phyloP scores from a whole-genome alignment of 2,113 vertebrate genomes.

The Tragelaphus strepsiceros region DNA sequence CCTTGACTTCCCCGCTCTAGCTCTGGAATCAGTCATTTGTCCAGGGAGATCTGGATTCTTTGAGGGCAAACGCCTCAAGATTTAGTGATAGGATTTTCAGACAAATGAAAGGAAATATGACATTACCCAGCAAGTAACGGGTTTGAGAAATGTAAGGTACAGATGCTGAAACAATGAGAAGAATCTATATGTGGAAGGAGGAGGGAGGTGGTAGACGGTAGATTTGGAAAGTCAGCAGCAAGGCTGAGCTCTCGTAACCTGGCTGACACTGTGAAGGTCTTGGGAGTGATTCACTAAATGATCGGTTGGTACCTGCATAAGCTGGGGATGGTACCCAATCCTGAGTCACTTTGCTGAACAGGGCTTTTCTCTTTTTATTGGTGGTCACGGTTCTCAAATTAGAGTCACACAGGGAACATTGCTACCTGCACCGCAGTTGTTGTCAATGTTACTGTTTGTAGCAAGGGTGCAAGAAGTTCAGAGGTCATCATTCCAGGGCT shows the following conservation, averaged over 20 bases:
- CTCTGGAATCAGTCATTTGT: neutral
- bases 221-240: neutral
- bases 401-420: neutral
- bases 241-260: neutral
- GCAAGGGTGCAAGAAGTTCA: neutral
- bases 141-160: neutral
- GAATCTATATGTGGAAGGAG: neutral
- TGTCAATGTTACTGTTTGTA: neutral
- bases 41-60: neutral
- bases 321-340: neutral
- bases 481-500: neutral
- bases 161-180: neutral
- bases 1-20: neutral
- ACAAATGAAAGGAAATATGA: conserved; percentile 18
- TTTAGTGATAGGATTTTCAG: neutral
- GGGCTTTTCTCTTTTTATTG: neutral
- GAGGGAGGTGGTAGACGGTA: neutral
- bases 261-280: neutral
- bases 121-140: neutral
- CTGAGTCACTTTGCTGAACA: neutral
- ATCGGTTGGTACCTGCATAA: neutral
- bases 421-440: neutral
- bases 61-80: neutral
- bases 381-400: neutral
- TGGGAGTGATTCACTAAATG: neutral